Percentiles rank a stretch among this genome's conserved stretches.
These are phyloP conservation scores for Astatoreochromis straeleni DNA, from an alignment of 2,113 vertebrate genomes.

Conservation along the genomic window DNA sequence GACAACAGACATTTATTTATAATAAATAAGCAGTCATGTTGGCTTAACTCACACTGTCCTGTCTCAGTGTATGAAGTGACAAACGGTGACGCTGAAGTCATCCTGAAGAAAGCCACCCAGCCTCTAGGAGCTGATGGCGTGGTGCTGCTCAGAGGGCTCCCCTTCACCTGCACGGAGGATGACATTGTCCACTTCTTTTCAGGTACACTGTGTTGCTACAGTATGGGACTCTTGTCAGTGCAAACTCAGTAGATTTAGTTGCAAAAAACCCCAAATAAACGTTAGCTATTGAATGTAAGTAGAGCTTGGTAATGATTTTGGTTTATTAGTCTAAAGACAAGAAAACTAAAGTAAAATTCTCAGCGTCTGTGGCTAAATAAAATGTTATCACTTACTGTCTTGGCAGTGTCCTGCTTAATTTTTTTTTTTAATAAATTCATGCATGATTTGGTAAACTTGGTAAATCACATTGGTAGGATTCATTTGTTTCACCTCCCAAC, in stretches of 20 bases:
- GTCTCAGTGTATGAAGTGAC: conserved; percentile 79
- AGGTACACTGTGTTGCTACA: conserved; percentile 61
- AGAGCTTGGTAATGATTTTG: neutral
- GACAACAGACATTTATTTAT: neutral
- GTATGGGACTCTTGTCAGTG: fast-evolving
- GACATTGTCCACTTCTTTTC: conserved; percentile 83
- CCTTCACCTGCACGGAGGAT: conserved; percentile 75
- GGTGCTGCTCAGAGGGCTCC: conserved; percentile 84
- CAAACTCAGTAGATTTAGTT: neutral
- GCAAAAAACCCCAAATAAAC: fast-evolving
- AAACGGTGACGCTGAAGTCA: conserved; percentile 76
- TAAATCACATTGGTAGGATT: neutral
- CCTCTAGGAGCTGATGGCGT: conserved; percentile 61
- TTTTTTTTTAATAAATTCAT: neutral
- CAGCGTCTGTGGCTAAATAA: fast-evolving
- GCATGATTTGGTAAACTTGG: neutral
- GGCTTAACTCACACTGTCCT: neutral
- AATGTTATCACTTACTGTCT: neutral
- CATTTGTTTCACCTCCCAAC: neutral
- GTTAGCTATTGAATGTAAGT: fast-evolving
- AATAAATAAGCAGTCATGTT: neutral
- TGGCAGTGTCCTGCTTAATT: neutral
- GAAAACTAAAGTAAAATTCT: fast-evolving
- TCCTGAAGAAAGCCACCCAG: conserved; percentile 61
- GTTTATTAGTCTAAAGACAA: neutral